Evolutionary conservation across 2,797 vertebrate species (phyloP).

Genomic region (Astyanax mexicanus): DNA sequence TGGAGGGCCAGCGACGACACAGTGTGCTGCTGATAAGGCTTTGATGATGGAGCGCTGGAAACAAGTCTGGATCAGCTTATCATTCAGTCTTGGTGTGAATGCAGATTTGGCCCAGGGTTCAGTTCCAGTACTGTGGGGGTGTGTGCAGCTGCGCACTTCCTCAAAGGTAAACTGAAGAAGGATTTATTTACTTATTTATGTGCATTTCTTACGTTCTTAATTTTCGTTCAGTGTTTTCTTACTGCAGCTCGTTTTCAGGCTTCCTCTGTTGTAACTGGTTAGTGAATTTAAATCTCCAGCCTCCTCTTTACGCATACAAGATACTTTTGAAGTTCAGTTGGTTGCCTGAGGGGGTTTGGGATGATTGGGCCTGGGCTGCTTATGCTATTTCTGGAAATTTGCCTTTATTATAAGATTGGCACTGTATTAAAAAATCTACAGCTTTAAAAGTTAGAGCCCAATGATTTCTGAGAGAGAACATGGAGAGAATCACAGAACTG

Average conservation of each 20-base stretch:
- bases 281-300: background rate
- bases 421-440: too few species aligned
- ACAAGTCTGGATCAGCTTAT: background rate
- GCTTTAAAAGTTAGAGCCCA: too few species aligned
- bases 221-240: background rate
- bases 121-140: background rate
- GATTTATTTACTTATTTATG: background rate
- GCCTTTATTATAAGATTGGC: too few species aligned
- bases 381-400: too few species aligned
- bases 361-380: too few species aligned
- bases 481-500: too few species aligned
- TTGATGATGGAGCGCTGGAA: constrained; percentile 3
- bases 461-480: too few species aligned
- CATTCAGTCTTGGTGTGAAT: constrained; percentile 2
- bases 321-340: too few species aligned
- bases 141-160: background rate
- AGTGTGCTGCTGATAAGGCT: constrained; percentile 11
- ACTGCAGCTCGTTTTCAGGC: background rate
- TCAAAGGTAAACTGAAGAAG: background rate
- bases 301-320: too few species aligned
- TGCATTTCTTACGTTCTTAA: background rate
- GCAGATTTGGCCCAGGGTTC: constrained; percentile 7
- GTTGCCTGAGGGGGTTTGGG: too few species aligned
- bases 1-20: background rate
- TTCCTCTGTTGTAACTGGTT: too few species aligned